Conservation (phyloP, 2,113 vertebrate genomes). For the Anhinga rufa region DNA sequence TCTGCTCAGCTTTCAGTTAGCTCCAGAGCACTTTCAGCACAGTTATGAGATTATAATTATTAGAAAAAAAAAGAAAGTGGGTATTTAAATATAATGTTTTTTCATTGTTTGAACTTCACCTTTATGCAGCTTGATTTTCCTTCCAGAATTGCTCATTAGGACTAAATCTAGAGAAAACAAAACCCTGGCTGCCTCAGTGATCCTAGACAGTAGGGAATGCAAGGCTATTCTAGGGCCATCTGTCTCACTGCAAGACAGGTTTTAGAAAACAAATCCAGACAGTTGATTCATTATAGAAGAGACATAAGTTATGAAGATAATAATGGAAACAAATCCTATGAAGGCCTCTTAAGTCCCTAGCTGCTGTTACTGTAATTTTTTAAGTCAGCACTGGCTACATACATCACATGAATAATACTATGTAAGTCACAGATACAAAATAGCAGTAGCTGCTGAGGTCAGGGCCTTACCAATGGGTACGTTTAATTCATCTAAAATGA, state of each 20-base stretch:
- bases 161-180: background rate
- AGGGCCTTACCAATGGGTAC: background rate
- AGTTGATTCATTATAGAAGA: conserved; percentile 24
- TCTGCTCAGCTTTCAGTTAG: background rate
- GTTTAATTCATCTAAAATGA: background rate
- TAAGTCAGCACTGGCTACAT: background rate
- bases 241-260: background rate
- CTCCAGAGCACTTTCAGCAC: background rate
- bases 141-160: background rate
- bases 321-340: background rate
- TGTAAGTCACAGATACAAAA: background rate
- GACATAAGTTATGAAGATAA: conserved; percentile 7
- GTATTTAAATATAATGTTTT: background rate
- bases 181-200: background rate
- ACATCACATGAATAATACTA: background rate
- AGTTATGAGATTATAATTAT: background rate
- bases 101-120: background rate
- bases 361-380: conserved; percentile 2
- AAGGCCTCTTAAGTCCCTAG: background rate
- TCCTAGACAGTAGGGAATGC: background rate
- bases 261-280: conserved; percentile 14
- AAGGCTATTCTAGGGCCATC: background rate
- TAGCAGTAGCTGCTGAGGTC: background rate
- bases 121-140: background rate
- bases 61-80: background rate